These are phyloP conservation scores for Automeris io DNA, from an alignment of 2,888 invertebrate species.

Conservation along the genomic window DNA sequence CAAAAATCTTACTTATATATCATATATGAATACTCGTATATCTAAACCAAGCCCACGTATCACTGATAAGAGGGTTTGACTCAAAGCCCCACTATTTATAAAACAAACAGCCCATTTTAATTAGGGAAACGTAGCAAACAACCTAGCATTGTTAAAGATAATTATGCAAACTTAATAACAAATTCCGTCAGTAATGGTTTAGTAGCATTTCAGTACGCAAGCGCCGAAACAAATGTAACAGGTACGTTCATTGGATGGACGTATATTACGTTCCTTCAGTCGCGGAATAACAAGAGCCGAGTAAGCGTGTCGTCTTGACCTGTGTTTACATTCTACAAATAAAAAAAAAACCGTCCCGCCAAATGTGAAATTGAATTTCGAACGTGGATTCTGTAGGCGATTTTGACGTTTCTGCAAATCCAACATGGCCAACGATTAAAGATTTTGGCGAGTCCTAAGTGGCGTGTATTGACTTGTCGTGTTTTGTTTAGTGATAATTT, in stretches of 20 bases:
- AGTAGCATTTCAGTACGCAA: conserved; percentile 37
- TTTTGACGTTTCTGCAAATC: conserved; percentile 16
- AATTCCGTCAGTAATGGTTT: conserved; percentile 29
- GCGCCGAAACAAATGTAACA: conserved; percentile 50
- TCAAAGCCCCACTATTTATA: conserved; percentile 1
- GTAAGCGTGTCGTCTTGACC: conserved; percentile 46
- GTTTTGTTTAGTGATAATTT: conserved; percentile 62
- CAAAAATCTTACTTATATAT: no score
- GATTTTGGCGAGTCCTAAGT: conserved; percentile 34
- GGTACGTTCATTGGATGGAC: conserved; percentile 36
- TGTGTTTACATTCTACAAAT: conserved; percentile 20
- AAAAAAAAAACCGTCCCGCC: conserved; percentile 32
- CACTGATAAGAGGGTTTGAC: not conserved
- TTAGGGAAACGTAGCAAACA: conserved; percentile 23
- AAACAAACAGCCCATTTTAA: conserved; percentile 17
- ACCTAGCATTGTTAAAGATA: conserved; percentile 29
- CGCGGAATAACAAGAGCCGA: conserved; percentile 45
- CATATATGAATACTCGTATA: no score
- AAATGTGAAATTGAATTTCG: conserved; percentile 20
- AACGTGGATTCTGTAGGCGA: conserved; percentile 26
- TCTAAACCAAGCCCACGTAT: no score
- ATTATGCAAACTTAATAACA: conserved; percentile 40
- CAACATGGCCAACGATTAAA: conserved; percentile 24
- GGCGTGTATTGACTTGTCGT: conserved; percentile 58
- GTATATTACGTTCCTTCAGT: conserved; percentile 47